Conservation (phyloP, 2,888 invertebrate genomes). For the Watsonalla cultraria region DNA sequence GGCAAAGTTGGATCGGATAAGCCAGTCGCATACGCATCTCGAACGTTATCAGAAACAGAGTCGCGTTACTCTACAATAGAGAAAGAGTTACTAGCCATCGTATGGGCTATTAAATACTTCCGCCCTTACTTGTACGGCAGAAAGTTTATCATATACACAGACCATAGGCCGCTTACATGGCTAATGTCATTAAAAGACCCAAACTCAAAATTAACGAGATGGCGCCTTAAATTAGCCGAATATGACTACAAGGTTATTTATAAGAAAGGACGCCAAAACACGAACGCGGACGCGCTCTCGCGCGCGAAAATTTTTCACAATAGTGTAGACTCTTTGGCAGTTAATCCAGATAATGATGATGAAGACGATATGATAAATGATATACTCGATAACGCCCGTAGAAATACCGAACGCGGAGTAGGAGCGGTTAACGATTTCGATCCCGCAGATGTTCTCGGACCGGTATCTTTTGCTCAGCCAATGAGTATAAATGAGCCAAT, state of each 20-base stretch:
- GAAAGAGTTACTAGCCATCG: conserved; percentile 37
- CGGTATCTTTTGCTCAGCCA: too few species aligned
- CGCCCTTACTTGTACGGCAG: conserved; percentile 30
- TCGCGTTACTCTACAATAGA: conserved; percentile 25
- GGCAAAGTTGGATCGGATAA: conserved; percentile 15
- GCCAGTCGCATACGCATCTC: conserved; percentile 19
- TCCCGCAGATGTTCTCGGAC: neutral
- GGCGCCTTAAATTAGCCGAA: conserved; percentile 6
- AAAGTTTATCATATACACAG: conserved; percentile 35
- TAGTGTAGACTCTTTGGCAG: too few species aligned
- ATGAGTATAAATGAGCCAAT: too few species aligned
- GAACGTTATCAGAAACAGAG: conserved; percentile 18
- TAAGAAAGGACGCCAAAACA: conserved; percentile 7
- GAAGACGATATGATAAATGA: neutral
- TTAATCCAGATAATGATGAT: neutral
- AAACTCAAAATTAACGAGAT: conserved; percentile 5
- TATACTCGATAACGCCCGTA: neutral
- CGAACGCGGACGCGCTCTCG: conserved; percentile 11
- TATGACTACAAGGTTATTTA: conserved; percentile 7
- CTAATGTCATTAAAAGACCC: conserved; percentile 7
- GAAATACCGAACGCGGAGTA: neutral
- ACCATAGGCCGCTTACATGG: conserved; percentile 31
- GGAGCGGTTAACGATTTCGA: neutral
- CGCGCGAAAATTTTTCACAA: neutral
- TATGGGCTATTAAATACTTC: conserved; percentile 28